Evolutionary conservation across 2,888 invertebrate genomes (phyloP).

Genomic region (Drosophila anomelani): DNA sequence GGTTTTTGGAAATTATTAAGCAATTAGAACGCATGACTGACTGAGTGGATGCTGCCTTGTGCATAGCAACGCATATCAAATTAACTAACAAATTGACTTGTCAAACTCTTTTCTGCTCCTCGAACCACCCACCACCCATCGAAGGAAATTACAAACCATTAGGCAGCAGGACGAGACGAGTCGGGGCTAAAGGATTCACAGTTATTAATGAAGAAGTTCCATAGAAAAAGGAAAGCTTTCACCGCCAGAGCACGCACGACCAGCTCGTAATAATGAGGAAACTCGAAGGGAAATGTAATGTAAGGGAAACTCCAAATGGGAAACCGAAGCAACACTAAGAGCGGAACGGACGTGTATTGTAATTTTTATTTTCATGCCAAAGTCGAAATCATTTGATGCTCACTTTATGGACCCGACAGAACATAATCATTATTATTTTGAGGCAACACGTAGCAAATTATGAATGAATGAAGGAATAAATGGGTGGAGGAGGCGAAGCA

Average conservation of each 20-base stretch:
- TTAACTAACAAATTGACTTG: constrained; percentile 82
- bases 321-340: constrained; percentile 3
- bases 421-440: constrained; percentile 60
- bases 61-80: constrained; percentile 73
- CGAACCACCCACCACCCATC: not conserved
- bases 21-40: constrained; percentile 44
- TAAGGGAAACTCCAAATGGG: not conserved
- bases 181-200: constrained; percentile 59
- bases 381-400: constrained; percentile 68
- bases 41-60: constrained; percentile 1
- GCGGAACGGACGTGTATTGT: constrained; percentile 50
- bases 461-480: constrained; percentile 56
- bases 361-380: constrained; percentile 59
- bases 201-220: constrained; percentile 65
- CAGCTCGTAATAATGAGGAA: constrained; percentile 59
- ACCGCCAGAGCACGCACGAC: constrained; percentile 67
- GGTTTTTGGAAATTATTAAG: constrained; percentile 29
- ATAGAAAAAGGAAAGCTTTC: constrained; percentile 20
- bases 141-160: constrained; percentile 44
- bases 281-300: constrained; percentile 27
- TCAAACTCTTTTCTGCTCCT: constrained; percentile 62
- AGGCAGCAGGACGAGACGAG: constrained; percentile 6
- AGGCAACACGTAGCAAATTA: constrained; percentile 77
- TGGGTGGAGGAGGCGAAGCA: constrained; percentile 1
- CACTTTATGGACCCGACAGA: constrained; percentile 61